Base-by-base conservation (phyloP, 30 jellyfish, hydroid and myxozoan species). In the Hydra vulgaris region DNA sequence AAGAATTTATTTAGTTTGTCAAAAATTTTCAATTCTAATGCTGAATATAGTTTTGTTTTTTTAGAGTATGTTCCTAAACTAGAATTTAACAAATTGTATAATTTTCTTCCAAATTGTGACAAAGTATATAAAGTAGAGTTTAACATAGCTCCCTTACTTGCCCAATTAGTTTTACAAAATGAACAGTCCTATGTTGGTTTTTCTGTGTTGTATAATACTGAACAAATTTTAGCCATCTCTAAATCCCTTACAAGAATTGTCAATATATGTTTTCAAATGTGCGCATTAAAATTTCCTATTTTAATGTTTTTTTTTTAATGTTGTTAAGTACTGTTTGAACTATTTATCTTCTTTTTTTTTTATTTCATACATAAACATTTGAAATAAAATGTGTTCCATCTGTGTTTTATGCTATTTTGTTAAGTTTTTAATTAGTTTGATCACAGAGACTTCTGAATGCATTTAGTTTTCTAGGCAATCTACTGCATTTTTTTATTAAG, bases 211-310 rank as follows among this genome's bases (percentile, higher is more conserved):
- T 23, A 78, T 53, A 21, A 17, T 15, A 7, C 79, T 15, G 53
- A 66, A 16, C 78, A 55, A 8, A 52, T 78, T 12, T 17, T 15
- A 0, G 27, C 85, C 12, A 78, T 78, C 78, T 23, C 23, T 1
- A 78, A 78, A 40, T 26, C 54, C 23, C 19, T 78, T 0, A 17
- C 85, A 17, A 54, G 80, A 54, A 78, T 78, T 19, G 24, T 54
- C 7, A 25, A 80, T 5, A 22, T 78, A 40, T 81, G 85, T 8
- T 78, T 78, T 78, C 80, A 52, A 53, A 78, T 78, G 4, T 74
- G 66, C 0, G 85, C 54, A 15, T 61, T 54, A 54, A 78, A 78
- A 53, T 78, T 78, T 23, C 85, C 85, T 20, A 55, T 70, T 21
- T 17, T 70, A 21, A 8, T 0, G 1, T 17, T 7, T 21, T 21